Evolutionary conservation across 1,140 invertebrate genomes (phyloP), one percentile per base, ranked within the genome.

Genomic region (Nasonia vitripennis): DNA sequence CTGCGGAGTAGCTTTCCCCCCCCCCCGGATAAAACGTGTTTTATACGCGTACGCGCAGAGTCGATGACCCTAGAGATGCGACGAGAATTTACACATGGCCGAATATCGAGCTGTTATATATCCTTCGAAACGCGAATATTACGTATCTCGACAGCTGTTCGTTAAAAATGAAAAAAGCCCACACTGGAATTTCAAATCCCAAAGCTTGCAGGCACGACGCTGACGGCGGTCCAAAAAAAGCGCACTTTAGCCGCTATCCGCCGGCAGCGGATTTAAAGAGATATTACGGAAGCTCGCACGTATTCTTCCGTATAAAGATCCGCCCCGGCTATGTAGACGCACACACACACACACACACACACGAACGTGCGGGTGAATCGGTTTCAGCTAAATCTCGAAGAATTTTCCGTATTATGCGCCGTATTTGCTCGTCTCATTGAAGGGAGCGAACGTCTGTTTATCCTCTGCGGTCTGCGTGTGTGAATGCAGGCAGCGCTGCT

Each of bases 31-130:
- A 45, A 37, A 37, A 45, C 41, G 9, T 45, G 10, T 23, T 34
- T 2, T 71, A 12, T 23, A 12, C n/a, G 20, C 10, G 7, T 71
- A 12, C 70, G 73, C 23, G 23, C 70, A 75, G 27, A 27, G 73
- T 75, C 73, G 73, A 75, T 75, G 37, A 45, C 73, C 37, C 73
- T 75, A 27, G 23, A 23, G 51, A 67, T 45, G 41, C 41, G 6
- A 10, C 41, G 62, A 37, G 62, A 20, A 11, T 67, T 67, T 67
- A 5, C 7, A 7, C 10, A 10, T 45, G 10, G 9, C 10, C 7
- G 41, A 10, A 9, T 41, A 41, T 41, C 41, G 41, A 41, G 4
- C 37, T 41, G 9, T 45, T 45, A 45, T 3, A 34, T 5, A 27
- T 45, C 7, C 41, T 45, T 45, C 41, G 9, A 45, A 45, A 10